A percentile compares a stretch with the other conserved stretches of the same genome.
phyloP scores from a whole-genome alignment of 2,113 vertebrate species.

The Odobenus rosmarus region DNA sequence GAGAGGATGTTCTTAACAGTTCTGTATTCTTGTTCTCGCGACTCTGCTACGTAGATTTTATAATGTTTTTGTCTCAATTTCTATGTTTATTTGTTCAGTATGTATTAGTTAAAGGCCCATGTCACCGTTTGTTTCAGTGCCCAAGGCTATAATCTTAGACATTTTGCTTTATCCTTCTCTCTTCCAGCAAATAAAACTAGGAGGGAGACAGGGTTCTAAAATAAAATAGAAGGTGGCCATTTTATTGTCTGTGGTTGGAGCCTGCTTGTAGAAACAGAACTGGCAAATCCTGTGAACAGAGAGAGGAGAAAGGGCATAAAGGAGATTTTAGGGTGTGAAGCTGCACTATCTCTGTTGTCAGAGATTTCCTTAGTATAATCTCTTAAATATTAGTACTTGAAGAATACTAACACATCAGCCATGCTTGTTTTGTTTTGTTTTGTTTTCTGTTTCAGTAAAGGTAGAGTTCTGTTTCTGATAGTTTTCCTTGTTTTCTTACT shows the following conservation, averaged over 20 bases:
- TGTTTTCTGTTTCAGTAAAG: neutral
- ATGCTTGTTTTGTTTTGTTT: neutral
- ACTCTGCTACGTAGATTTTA: neutral
- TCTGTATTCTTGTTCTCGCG: neutral
- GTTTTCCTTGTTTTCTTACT: conserved; percentile 27
- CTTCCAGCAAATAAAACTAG: conserved; percentile 47
- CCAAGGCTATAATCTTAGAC: neutral
- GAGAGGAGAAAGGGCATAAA: neutral
- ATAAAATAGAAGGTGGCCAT: neutral
- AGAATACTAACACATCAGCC: neutral
- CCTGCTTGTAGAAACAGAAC: neutral
- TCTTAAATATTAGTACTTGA: neutral
- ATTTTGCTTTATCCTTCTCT: conserved; percentile 61
- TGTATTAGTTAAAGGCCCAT: neutral
- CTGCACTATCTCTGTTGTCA: neutral
- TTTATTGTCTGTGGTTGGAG: neutral
- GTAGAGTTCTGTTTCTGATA: conserved; percentile 20
- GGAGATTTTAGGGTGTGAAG: neutral
- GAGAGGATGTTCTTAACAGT: neutral
- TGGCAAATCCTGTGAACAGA: neutral
- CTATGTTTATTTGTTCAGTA: neutral
- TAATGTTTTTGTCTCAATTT: neutral
- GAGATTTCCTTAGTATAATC: neutral
- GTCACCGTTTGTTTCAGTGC: neutral
- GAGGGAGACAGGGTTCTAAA: conserved; percentile 36